Conservation (phyloP, 2,797 vertebrate species). For the Lerista edwardsae region DNA sequence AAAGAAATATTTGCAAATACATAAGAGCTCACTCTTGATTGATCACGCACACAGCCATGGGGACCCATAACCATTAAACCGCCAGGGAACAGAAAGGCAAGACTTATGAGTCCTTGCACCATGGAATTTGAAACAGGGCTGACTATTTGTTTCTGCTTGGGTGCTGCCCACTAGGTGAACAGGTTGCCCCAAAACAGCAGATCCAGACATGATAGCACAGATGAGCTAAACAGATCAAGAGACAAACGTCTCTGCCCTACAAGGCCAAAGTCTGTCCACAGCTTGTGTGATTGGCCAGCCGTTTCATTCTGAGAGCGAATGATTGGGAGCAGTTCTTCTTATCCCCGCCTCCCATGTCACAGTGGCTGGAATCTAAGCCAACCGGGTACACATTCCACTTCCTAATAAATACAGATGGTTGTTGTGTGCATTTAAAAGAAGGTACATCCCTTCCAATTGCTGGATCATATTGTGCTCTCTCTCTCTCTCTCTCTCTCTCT, state of each 20-base stretch:
- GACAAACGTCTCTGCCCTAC: conserved; percentile 58
- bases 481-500: too few relatives aligned
- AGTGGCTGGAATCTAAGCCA: conserved; percentile 56
- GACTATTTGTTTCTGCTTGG: conserved; percentile 60
- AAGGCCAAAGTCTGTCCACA: conserved; percentile 51
- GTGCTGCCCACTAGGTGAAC: conserved; percentile 67
- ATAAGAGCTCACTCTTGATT: neutral
- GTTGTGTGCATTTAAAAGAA: conserved; percentile 52
- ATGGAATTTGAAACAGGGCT: conserved; percentile 57
- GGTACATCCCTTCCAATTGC: conserved; percentile 28
- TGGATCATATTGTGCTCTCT: neutral
- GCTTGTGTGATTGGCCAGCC: conserved; percentile 60
- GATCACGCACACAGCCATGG: conserved; percentile 20
- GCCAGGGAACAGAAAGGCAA: too few relatives aligned
- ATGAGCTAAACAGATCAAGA: conserved; percentile 65
- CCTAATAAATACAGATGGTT: conserved; percentile 43
- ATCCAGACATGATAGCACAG: conserved; percentile 61
- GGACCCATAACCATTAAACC: conserved; percentile 44
- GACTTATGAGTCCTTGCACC: too few relatives aligned
- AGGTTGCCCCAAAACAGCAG: conserved; percentile 63
- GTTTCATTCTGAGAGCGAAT: conserved; percentile 55
- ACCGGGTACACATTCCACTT: conserved; percentile 57
- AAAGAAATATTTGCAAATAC: conserved; percentile 43
- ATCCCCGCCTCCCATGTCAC: conserved; percentile 16
- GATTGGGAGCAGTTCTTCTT: conserved; percentile 54